A percentile compares a stretch with the other conserved stretches of the same genome.
phyloP scores from a whole-genome alignment of 64 coral and sea anemone species.

The Astreopora myriophthalma region DNA sequence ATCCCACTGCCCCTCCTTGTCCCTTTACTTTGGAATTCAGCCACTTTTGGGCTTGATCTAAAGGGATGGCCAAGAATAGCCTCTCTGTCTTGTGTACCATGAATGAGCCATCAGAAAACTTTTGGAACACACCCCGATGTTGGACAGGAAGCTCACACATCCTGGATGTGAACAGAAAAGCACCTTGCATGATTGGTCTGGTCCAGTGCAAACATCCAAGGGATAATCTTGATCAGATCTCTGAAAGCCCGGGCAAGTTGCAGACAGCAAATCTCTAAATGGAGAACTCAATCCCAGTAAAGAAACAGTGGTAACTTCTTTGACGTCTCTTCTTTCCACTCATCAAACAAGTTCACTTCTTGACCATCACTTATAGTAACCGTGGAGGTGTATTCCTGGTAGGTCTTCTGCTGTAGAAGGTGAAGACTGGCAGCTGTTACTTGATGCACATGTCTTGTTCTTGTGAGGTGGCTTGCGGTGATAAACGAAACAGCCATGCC shows the following conservation, averaged over 20 bases:
- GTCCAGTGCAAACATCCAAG: conserved; percentile 32
- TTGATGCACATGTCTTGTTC: conserved; percentile 18
- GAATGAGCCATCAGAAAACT: not conserved
- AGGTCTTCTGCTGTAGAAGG: not conserved
- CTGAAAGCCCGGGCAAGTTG: conserved; percentile 4
- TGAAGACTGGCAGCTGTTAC: conserved; percentile 33
- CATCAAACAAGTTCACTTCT: conserved; percentile 1
- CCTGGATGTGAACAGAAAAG: conserved; percentile 21
- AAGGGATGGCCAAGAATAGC: not conserved
- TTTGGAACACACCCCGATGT: not conserved
- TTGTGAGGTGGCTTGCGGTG: conserved; percentile 9
- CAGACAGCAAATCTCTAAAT: not conserved
- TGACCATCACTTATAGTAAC: not conserved
- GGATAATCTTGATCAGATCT: conserved; percentile 3
- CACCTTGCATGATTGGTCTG: conserved; percentile 17
- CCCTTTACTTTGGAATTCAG: not conserved
- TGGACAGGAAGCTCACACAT: not conserved
- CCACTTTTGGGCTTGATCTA: not conserved
- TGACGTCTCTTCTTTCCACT: conserved; percentile 38
- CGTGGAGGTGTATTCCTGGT: conserved; percentile 9
- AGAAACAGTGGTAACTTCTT: not conserved
- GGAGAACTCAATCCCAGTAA: conserved; percentile 1
- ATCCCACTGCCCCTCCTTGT: not conserved
- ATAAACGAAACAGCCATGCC: conserved; percentile 28
- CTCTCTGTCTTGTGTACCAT: not conserved